A percentile compares a stretch with the other conserved stretches of the same genome.
Evolutionary conservation across 2,888 invertebrate genomes (phyloP).

Genomic region (Agrochola macilenta): DNA sequence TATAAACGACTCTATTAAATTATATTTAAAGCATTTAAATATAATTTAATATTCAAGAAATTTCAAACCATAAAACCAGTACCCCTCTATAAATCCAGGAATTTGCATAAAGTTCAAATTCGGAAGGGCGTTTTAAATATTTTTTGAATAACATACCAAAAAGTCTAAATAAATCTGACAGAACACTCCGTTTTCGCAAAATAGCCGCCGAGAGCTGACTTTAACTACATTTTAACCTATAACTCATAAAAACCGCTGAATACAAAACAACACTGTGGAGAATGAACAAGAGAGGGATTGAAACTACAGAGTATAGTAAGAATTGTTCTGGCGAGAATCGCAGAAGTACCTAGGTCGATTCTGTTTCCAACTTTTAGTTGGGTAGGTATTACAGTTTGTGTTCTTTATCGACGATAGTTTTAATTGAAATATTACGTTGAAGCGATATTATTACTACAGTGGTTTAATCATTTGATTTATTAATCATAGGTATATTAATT

Average conservation of each 20-base stretch:
- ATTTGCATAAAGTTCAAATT: conserved; percentile 62
- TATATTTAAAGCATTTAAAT: conserved; percentile 3
- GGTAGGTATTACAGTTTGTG: conserved; percentile 32
- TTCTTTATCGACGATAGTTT: conserved; percentile 36
- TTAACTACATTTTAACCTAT: conserved; percentile 63
- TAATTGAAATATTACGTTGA: conserved; percentile 13
- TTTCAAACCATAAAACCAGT: conserved; percentile 42
- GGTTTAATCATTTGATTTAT: background rate
- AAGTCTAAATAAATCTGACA: conserved; percentile 60
- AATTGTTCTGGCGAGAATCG: conserved; percentile 52
- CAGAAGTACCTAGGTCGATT: conserved; percentile 44
- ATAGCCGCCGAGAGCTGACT: conserved; percentile 60
- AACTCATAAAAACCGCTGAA: conserved; percentile 59
- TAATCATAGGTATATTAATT: background rate
- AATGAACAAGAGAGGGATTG: conserved; percentile 58
- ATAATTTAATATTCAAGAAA: conserved; percentile 40
- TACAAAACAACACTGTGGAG: conserved; percentile 59
- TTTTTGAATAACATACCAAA: conserved; percentile 62
- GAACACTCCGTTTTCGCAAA: conserved; percentile 62
- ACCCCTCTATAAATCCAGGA: conserved; percentile 51
- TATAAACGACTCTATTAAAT: conserved; percentile 28
- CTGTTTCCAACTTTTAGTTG: conserved; percentile 49
- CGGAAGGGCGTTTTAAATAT: conserved; percentile 55
- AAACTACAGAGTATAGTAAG: conserved; percentile 59
- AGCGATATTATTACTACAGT: background rate